Base-by-base conservation (phyloP, 1,140 invertebrate species). In the Apolygus lucorum region DNA sequence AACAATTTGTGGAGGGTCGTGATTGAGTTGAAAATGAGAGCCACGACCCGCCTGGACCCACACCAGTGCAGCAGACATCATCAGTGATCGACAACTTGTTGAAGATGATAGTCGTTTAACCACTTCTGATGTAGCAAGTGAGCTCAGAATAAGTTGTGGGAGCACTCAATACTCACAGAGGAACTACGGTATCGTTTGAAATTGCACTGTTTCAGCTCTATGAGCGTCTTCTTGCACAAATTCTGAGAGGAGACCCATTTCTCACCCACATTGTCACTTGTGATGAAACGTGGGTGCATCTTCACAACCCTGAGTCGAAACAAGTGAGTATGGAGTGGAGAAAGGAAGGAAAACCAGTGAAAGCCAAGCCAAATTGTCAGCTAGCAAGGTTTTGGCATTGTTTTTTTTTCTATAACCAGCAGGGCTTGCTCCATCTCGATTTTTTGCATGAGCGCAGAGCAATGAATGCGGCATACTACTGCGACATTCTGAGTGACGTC, bases 271-370 rank as follows among this genome's bases (percentile, higher is more conserved):
- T 42, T 42, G 27, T 75, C 27, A 77, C 73, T 52, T 70, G 73
- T 13, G 74, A 78, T 69, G 75, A 76, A 72, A 75, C 72, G 1
- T 77, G 72, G 72, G 72, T 77, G 52, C 62, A 63, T 28, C 73
- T 74, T 54, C 68, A 73, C 34, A 74, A 69, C 28, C 72, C 73
- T 2, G 73, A 78, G 70, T 71, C 71, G 27, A 76, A 76, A 70
- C 62, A 68, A 24, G 67, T 72, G 28, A 71, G 70, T 27, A 68
- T 71, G 64, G 29, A 75, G 63, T 65, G 59, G 67, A 70, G 26
- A 14, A 54, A 24, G 13, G 1, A 68, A 63, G 62, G 66, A 63
- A 26, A 27, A 28, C 68, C 72, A 13, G 70, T 73, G 63, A 73
- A 72, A 67, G 27, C 28, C 42, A 71, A 69, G 67, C 42, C 63